Evolutionary conservation across 2,113 vertebrate genomes (phyloP), one percentile per base, ranked within the genome.

Genomic region (Lepisosteus osseus): DNA sequence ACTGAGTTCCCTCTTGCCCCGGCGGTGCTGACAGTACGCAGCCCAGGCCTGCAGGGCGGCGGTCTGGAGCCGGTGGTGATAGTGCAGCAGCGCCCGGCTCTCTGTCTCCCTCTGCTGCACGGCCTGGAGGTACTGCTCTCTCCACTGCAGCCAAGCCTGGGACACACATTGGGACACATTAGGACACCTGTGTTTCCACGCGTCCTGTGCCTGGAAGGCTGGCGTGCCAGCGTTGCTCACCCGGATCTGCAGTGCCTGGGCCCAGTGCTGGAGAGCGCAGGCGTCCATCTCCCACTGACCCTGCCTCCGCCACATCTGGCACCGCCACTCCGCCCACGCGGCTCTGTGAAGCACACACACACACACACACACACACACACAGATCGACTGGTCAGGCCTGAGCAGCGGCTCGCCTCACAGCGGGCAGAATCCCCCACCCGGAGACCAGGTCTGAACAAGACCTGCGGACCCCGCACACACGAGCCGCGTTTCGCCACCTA

Each of bases 131-230:
- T 90, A 83, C 61, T 86, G 79, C 3, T 88, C 80, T 76, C 61
- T 91, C 96, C 95, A 98, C 57, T 69, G 87, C 69, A 87, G 65
- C 94, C 92, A 98, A 29, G 87, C 86, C 96, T 99, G 77, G 2
- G 61, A 81, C 57, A 66, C 54, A 70, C 42, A 67, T 45, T 14
- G 1, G 44, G 56, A 11, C 72, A 8, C 2, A 67, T 67, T 2
- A 71, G 0, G 11, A 69, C 40, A 68, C 17, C 4, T 17, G 29
- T 29, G 29, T 29, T 29, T 29, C 29, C 29, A 29, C 29, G 29
- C 29, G 2, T 29, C 29, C 29, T 29, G 29, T 29, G 29, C 29
- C 29, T 29, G 65, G 47, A 51, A 9, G 9, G 47, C 57, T 54
- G 54, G n/a, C 17, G 41, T 3, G 2, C 42, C 7, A 40, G 1